Percentiles rank a stretch among this genome's conserved stretches.
phyloP scores from a whole-genome alignment of 2,113 vertebrate species.

The Solenodon paradoxus region DNA sequence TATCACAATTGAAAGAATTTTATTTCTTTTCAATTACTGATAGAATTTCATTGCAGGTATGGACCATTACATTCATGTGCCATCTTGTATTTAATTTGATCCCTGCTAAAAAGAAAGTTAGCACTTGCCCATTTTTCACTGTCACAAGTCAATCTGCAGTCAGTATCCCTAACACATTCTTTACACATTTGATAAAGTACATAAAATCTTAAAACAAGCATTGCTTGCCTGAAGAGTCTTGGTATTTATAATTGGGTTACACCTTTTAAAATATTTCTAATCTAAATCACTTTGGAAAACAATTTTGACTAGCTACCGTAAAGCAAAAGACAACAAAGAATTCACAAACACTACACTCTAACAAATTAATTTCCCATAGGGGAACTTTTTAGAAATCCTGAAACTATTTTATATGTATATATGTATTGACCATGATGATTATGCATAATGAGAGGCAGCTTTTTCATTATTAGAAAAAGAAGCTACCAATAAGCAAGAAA shows the following conservation, averaged over 20 bases:
- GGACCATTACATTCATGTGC: neutral
- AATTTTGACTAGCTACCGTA: neutral
- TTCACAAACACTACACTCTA: neutral
- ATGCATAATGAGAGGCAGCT: neutral
- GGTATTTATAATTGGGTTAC: neutral
- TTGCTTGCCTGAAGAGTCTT: neutral
- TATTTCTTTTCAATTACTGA: neutral
- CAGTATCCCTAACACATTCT: neutral
- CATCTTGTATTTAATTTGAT: neutral
- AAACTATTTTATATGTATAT: neutral
- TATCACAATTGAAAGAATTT: neutral
- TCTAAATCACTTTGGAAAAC: neutral
- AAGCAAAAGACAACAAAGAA: neutral
- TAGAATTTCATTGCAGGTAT: neutral
- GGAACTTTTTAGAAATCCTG: neutral
- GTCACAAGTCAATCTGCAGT: neutral
- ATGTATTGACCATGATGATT: neutral
- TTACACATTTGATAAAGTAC: neutral
- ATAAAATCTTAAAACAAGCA: neutral
- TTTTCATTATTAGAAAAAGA: neutral
- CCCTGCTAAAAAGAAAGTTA: neutral
- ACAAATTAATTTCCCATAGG: neutral
- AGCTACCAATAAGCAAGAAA: neutral
- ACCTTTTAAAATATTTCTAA: neutral
- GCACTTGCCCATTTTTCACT: neutral